Percentiles rank a stretch among this genome's conserved stretches.
phyloP scores from a whole-genome alignment of 2,113 vertebrate genomes.

The Petrocephalus zakoni region DNA sequence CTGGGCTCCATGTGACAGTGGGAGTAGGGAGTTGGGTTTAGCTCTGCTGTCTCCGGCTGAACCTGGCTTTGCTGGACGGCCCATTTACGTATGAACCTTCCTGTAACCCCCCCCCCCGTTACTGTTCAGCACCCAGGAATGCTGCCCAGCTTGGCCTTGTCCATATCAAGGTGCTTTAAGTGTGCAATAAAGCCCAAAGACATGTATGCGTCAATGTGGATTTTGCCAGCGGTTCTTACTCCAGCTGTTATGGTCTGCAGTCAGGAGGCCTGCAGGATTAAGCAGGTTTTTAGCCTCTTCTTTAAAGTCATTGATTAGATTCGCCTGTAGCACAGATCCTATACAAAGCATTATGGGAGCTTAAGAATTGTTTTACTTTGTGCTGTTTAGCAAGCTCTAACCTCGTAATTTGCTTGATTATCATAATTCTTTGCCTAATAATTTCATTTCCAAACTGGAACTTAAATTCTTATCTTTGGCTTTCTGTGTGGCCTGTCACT shows the following conservation, averaged over 20 bases:
- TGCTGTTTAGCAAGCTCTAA: not conserved
- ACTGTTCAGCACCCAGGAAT: not conserved
- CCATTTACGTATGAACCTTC: not conserved
- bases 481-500: not conserved
- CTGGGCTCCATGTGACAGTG: not conserved
- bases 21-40: not conserved
- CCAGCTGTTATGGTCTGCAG: not conserved
- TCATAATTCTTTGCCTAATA: not conserved
- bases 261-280: not conserved
- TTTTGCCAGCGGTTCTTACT: not conserved
- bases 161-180: not conserved
- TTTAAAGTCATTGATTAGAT: not conserved
- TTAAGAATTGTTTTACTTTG: not conserved
- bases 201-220: not conserved
- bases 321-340: not conserved
- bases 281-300: not conserved
- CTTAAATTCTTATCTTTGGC: not conserved
- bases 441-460: not conserved
- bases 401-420: not conserved
- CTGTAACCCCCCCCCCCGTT: not conserved
- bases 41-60: not conserved
- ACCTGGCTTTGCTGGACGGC: not conserved
- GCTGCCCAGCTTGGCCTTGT: not conserved
- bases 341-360: not conserved
- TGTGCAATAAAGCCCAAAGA: not conserved